Conservation (phyloP, 2,888 invertebrate genomes). For the Dolomedes plantarius region DNA sequence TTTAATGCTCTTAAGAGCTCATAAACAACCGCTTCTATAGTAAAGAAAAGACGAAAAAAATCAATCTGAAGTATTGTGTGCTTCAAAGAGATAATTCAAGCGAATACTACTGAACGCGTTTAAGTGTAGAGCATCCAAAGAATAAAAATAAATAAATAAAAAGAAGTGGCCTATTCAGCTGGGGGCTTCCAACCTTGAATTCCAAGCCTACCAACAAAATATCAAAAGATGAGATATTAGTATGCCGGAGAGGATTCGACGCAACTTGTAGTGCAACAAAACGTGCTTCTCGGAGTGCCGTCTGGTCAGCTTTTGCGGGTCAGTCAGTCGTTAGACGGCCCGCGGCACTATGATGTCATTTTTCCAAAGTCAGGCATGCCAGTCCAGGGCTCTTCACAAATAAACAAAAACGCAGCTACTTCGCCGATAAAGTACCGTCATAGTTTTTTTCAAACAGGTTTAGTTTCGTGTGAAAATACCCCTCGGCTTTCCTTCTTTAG, state of each 20-base stretch:
- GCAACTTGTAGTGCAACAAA: conserved; percentile 26
- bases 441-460: conserved; percentile 6
- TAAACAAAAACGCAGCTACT: background rate
- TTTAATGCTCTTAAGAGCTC: background rate
- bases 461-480: background rate
- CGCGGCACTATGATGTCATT: conserved; percentile 57
- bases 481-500: conserved; percentile 11
- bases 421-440: background rate
- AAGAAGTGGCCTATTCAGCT: conserved; percentile 8
- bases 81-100: background rate
- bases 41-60: background rate
- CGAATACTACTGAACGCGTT: background rate
- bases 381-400: conserved; percentile 4
- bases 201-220: conserved; percentile 2
- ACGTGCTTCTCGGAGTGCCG: conserved; percentile 22
- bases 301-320: conserved; percentile 66
- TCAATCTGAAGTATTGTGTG: background rate
- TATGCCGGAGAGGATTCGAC: conserved; percentile 24
- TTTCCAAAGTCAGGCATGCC: conserved; percentile 33
- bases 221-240: conserved; percentile 15
- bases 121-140: background rate
- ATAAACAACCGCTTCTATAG: background rate
- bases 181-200: conserved; percentile 52
- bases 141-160: background rate
- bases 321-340: conserved; percentile 64